Evolutionary conservation across 1,140 invertebrate species (phyloP), one percentile per base, ranked within the genome.

Genomic region (Bombus pascuorum): DNA sequence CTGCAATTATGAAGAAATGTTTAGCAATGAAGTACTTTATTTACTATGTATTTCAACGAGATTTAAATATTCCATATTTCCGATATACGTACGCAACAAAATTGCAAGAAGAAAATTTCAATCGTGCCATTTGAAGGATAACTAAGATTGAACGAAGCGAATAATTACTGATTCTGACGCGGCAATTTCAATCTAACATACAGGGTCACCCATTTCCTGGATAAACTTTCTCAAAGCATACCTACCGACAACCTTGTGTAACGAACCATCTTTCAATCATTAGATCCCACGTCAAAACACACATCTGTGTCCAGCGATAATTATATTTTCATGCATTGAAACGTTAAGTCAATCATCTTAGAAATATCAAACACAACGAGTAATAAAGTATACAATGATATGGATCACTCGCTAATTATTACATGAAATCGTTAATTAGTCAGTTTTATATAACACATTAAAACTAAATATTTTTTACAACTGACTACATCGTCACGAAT

Each of bases 181-280:
- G 13, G 62, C 62, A 65, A n/a, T 62, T 68, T 65, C 32, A 79
- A 79, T 79, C 42, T 53, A 32, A 42, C 68, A 22, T 1, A 34
- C 66, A 71, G 79, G 79, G 79, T 81, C 79, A 72, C 32, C 77
- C 62, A 79, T 57, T 75, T 75, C 32, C 65, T 66, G 15, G 15
- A 18, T 66, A 66, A 66, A 66, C 65, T 66, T 66, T 66, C 65
- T 66, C n/a, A 32, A 32, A 66, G 65, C 65, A 18, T 32, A 18
- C n/a, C n/a, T 18, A 18, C n/a, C 15, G 2, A 32, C n/a, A 32
- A 32, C 65, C 65, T 66, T 66, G 65, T 34, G 65, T 66, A 66
- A 66, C 65, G 15, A 66, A 66, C 1, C 6, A 8, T 66, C 65
- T 66, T 66, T 66, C 65, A 0, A 66, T 66, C 65, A 32, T 66